These are phyloP conservation scores for Poeciliopsis infans DNA, from an alignment of 2,797 vertebrate genomes.

Conservation along the genomic window DNA sequence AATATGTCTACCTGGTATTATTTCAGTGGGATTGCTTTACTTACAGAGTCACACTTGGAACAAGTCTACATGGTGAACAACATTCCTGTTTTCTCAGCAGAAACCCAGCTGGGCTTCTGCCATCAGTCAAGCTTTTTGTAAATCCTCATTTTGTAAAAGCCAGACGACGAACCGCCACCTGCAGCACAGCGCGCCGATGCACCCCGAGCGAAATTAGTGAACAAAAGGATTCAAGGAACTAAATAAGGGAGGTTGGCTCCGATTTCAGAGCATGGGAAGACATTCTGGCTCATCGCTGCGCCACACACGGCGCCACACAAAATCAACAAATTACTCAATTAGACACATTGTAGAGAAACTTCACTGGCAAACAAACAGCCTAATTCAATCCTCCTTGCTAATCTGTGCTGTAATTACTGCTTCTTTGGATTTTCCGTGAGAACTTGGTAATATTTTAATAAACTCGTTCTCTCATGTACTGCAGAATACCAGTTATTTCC, in stretches of 20 bases:
- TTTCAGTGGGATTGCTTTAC: slow-evolving; percentile 9
- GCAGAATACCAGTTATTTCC: background rate
- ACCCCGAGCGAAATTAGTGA: slow-evolving; percentile 7
- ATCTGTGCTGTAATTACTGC: background rate
- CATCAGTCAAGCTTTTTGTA: slow-evolving; percentile 7
- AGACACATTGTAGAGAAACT: background rate
- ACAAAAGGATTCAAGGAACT: slow-evolving; percentile 3
- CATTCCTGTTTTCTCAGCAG: slow-evolving; percentile 5
- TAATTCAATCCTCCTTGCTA: background rate
- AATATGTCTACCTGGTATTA: background rate
- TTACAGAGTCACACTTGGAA: slow-evolving; percentile 1
- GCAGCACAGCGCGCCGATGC: slow-evolving; percentile 1
- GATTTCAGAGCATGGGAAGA: background rate
- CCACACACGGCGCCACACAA: background rate
- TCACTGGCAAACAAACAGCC: background rate
- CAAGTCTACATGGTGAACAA: slow-evolving; percentile 4
- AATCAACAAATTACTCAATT: slow-evolving; percentile 10
- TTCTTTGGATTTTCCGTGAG: background rate
- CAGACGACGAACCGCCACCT: slow-evolving; percentile 41
- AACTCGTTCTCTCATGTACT: background rate
- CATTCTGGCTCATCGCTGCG: slow-evolving; percentile 4
- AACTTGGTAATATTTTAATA: background rate
- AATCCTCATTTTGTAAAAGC: slow-evolving; percentile 44
- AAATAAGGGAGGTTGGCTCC: slow-evolving; percentile 8
- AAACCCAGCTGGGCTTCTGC: slow-evolving; percentile 20